These are phyloP conservation scores for Pocillopora grandis DNA, from an alignment of 92 coral and sea anemone genomes.

Conservation along the genomic window DNA sequence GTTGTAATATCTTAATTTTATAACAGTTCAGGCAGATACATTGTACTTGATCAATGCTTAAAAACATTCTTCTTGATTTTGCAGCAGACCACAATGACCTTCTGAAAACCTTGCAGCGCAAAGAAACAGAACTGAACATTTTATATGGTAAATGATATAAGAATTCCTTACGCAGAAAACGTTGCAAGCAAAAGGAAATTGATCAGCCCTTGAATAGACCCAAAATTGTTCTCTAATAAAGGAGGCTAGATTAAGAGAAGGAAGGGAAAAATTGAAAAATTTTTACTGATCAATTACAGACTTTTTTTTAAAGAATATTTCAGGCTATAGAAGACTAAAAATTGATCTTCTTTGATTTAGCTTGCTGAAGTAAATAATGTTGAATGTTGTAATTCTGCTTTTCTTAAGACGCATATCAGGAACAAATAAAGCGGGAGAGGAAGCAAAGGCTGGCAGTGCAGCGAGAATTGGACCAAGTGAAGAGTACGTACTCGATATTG, in stretches of 20 bases:
- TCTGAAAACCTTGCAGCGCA: constrained; percentile 70
- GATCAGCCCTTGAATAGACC: no score
- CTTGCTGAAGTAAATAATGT: background rate
- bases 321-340: no score
- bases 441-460: constrained; percentile 59
- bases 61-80: background rate
- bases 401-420: constrained; percentile 77
- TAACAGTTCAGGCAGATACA: no score
- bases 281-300: no score
- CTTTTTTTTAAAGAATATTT: background rate
- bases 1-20: no score
- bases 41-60: background rate
- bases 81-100: constrained; percentile 71
- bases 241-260: no score
- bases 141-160: constrained; percentile 60
- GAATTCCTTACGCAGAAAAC: background rate
- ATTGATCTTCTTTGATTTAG: no score
- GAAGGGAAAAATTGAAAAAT: no score
- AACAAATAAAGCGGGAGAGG: constrained; percentile 68
- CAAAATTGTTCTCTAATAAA: no score
- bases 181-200: no score
- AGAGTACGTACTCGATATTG: constrained; percentile 30
- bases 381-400: background rate
- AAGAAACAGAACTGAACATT: constrained; percentile 81
- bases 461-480: constrained; percentile 65